phyloP scores from a whole-genome alignment of 2,888 invertebrate species.

The Alviniconcha strummeri region DNA sequence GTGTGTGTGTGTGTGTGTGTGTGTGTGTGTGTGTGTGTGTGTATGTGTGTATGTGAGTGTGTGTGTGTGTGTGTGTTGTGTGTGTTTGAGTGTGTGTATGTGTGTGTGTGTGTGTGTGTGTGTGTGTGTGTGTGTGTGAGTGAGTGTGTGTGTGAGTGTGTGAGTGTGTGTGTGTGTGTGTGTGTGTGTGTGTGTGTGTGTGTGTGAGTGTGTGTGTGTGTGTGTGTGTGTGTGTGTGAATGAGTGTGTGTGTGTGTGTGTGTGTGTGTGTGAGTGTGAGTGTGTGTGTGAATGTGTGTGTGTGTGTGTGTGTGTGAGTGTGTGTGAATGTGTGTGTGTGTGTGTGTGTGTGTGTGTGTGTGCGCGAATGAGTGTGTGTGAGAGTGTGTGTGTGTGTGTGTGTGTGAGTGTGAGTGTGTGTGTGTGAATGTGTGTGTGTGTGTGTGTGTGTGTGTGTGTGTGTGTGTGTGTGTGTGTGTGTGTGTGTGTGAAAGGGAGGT shows the following conservation, averaged over 20 bases:
- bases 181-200: conserved; percentile 14
- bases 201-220: background rate
- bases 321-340: conserved; percentile 21
- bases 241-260: conserved; percentile 26
- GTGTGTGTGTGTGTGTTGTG: background rate
- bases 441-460: conserved; percentile 26
- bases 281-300: background rate
- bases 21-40: conserved; percentile 22
- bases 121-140: conserved; percentile 21
- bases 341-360: conserved; percentile 24
- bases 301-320: conserved; percentile 17
- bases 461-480: background rate
- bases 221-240: conserved; percentile 24
- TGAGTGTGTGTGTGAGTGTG: conserved; percentile 17
- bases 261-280: conserved; percentile 20
- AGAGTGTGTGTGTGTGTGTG: conserved; percentile 16
- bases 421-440: conserved; percentile 14
- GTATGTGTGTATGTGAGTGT: background rate
- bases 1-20: conserved; percentile 25
- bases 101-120: conserved; percentile 24
- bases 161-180: conserved; percentile 4
- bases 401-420: background rate
- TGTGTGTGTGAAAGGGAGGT: background rate
- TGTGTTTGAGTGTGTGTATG: background rate
- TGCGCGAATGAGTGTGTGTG: background rate